These are phyloP conservation scores for Phrynosoma blainvillii DNA, from an alignment of 2,113 vertebrate species.

Conservation along the genomic window DNA sequence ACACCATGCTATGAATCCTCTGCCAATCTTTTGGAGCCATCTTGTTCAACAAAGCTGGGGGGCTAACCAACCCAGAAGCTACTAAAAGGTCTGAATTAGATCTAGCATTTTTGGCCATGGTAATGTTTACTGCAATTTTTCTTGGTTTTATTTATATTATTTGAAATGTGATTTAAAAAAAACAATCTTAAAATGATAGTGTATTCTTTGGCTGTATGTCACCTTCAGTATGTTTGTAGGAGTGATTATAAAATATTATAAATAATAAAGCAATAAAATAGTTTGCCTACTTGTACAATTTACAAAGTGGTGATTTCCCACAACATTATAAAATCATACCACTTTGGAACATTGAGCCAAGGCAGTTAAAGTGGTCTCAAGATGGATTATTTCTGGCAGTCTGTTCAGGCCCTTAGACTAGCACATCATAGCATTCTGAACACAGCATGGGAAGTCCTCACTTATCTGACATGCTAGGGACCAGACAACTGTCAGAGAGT, in stretches of 20 bases:
- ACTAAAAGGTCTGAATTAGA: neutral
- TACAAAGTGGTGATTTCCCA: neutral
- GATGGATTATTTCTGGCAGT: too few species aligned
- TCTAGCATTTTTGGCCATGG: neutral
- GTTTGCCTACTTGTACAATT: neutral
- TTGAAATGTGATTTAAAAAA: neutral
- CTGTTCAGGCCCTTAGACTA: too few species aligned
- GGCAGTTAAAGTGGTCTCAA: too few species aligned
- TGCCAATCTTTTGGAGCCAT: neutral
- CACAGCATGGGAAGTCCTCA: neutral
- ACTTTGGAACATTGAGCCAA: too few species aligned
- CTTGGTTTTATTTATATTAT: neutral
- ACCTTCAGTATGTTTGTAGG: neutral
- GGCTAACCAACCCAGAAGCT: neutral
- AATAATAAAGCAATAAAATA: slow-evolving; percentile 2
- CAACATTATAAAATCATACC: neutral
- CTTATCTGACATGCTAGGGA: too few species aligned
- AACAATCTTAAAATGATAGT: neutral
- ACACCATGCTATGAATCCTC: neutral
- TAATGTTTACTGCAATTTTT: neutral
- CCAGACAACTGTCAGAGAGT: too few species aligned
- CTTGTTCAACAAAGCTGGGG: neutral
- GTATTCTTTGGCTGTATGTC: neutral
- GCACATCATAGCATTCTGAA: neutral
- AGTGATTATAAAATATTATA: neutral